Conservation (phyloP, 2,113 vertebrate species). For the Isichthys henryi region DNA sequence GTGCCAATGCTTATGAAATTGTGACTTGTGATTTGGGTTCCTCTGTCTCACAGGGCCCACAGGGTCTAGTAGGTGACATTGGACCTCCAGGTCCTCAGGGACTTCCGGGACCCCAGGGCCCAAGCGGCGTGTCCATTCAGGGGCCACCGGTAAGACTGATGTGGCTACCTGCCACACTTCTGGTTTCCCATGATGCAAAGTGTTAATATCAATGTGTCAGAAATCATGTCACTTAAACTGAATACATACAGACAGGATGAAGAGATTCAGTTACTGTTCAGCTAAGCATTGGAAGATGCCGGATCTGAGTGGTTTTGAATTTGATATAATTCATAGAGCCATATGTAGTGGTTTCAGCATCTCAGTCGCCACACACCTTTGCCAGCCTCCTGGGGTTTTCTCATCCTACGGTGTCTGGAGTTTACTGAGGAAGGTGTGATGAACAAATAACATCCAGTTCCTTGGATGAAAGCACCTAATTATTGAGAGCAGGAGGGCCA, state of each 20-base stretch:
- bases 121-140: constrained; percentile 86
- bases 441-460: neutral
- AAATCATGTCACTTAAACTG: neutral
- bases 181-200: neutral
- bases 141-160: constrained; percentile 71
- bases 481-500: neutral
- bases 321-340: neutral
- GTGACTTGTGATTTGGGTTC: neutral
- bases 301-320: neutral
- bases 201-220: neutral
- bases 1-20: neutral
- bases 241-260: neutral
- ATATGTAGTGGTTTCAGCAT: neutral
- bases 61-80: constrained; percentile 76
- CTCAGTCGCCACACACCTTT: neutral
- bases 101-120: constrained; percentile 83
- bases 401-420: neutral
- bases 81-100: constrained; percentile 81
- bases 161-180: neutral
- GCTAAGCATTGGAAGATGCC: neutral
- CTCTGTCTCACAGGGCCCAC: constrained; percentile 64
- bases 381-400: neutral
- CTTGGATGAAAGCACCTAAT: neutral
- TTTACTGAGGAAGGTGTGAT: neutral
- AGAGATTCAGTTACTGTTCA: neutral